Conservation (phyloP, 2,797 vertebrate genomes). For the Pachyuromys duprasi region DNA sequence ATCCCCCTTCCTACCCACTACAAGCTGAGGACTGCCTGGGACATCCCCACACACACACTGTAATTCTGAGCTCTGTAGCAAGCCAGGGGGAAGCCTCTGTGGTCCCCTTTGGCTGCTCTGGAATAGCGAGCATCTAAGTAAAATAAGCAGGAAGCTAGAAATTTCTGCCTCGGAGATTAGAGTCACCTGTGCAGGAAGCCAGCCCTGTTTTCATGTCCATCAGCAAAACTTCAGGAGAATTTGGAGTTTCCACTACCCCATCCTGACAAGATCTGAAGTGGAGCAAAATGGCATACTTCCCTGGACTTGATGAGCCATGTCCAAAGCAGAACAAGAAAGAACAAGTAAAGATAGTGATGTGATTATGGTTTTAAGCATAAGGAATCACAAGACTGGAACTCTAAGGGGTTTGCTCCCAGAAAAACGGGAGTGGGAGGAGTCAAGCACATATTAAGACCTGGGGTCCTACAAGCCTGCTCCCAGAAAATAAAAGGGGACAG, state of each 20-base stretch:
- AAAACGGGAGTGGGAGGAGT: background rate
- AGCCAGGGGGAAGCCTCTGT: background rate
- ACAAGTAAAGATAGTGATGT: rapidly evolving
- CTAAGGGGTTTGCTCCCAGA: background rate
- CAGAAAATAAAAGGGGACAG: background rate
- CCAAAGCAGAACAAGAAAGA: background rate
- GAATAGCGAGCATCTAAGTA: no score
- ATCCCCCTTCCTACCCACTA: background rate
- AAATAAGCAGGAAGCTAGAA: no score
- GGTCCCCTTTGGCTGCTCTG: background rate
- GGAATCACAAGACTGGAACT: background rate
- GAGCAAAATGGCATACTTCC: background rate
- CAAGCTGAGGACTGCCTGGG: background rate
- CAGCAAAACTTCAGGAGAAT: background rate
- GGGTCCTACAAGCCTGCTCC: background rate
- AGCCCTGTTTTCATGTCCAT: background rate
- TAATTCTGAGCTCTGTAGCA: background rate
- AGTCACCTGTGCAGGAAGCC: background rate
- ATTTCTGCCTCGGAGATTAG: background rate
- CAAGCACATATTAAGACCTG: background rate
- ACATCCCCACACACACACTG: background rate
- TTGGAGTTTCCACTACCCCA: background rate
- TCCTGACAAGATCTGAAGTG: background rate
- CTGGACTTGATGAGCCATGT: rapidly evolving
- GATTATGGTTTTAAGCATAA: background rate